Evolutionary conservation across 2,797 vertebrate species (phyloP), one percentile per base, ranked within the genome.

Genomic region (Sebastes diaconus): DNA sequence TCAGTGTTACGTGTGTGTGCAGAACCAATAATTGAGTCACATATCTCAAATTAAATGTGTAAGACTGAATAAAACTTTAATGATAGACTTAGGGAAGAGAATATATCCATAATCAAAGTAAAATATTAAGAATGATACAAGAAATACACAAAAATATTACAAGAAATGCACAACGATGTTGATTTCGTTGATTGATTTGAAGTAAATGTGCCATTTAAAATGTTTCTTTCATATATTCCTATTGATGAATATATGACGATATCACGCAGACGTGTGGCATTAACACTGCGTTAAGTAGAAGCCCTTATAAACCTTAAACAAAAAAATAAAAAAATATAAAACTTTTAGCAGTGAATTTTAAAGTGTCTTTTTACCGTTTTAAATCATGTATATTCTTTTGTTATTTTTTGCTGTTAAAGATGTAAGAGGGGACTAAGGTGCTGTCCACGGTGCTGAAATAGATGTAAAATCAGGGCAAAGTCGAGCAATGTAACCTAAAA

Each of bases 381-480:
- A 24, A 16, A n/a, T n/a, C 0, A 16, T 24, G 32, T 36, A 3
- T 24, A 8, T 20, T 54, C 1, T 42, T 68, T n/a, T 22, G 11
- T 61, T 54, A 6, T 67, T 63, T 27, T 20, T 30, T 59, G 20
- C 12, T 60, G 3, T 61, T n/a, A 1, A 20, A 70, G 7, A 66
- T 36, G 7, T 6, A 27, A 5, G 4, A 39, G 32, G 3, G n/a
- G 55, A 20, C 13, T 2, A 68, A 52, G 79, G 77, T 84, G 93
- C 95, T 95, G 93, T 95, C 95, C 94, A 79, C 34, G 93, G 95
- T 95, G 84, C 95, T 96, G 94, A 95, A 94, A 74, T 25, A n/a
- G 2, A 55, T 22, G 25, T 61, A 24, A 78, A 74, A 60, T 36
- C 12, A 34, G 27, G 20, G 65, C 16, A 81, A 50, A 54, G 8